These are phyloP conservation scores for Apostichopus californicus DNA, from an alignment of 35 echinoderm and acorn worm genomes.

Conservation along the genomic window DNA sequence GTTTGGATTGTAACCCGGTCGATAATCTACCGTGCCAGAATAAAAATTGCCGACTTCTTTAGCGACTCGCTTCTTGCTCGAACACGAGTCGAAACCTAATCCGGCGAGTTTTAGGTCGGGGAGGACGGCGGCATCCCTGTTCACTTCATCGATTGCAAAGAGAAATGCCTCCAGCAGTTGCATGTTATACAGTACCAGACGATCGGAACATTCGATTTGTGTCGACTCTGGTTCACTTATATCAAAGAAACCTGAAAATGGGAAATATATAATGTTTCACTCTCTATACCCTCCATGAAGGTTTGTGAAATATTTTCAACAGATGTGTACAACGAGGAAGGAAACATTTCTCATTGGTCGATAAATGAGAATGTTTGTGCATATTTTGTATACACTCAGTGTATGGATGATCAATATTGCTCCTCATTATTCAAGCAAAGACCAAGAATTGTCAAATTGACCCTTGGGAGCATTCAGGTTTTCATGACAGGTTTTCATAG, in stretches of 20 bases:
- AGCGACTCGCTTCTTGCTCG: constrained; percentile 63
- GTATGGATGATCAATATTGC: too few species aligned
- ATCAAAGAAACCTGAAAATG: constrained; percentile 77
- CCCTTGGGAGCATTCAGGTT: too few species aligned
- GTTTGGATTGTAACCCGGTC: constrained; percentile 69
- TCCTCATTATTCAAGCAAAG: too few species aligned
- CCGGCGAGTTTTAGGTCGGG: constrained; percentile 79
- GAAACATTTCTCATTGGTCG: neutral
- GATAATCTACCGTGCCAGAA: constrained; percentile 77
- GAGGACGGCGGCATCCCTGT: constrained; percentile 67
- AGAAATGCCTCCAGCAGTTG: constrained; percentile 89
- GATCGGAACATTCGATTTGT: constrained; percentile 63
- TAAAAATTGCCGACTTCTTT: constrained; percentile 82
- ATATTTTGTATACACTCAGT: too few species aligned
- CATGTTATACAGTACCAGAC: constrained; percentile 79
- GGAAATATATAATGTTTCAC: constrained; percentile 1
- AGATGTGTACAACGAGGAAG: too few species aligned
- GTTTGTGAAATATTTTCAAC: neutral
- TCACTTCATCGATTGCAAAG: constrained; percentile 79
- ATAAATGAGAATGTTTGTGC: too few species aligned
- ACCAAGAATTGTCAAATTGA: too few species aligned
- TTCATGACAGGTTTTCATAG: too few species aligned
- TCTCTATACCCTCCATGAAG: too few species aligned
- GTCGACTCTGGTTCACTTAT: constrained; percentile 49
- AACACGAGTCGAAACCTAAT: constrained; percentile 88